Evolutionary conservation across 2,797 vertebrate genomes (phyloP).

Genomic region (Karalla daura): DNA sequence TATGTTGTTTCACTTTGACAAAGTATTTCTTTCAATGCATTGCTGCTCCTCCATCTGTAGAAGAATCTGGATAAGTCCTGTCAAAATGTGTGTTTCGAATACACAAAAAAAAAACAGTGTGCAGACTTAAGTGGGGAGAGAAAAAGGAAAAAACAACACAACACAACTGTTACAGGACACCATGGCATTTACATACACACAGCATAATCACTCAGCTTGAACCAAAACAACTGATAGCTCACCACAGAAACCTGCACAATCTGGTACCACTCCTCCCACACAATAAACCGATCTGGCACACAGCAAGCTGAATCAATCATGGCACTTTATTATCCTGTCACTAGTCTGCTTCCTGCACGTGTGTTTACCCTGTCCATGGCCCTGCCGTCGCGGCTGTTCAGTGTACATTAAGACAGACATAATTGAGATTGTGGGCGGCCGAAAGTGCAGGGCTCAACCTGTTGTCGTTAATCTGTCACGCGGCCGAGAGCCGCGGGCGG

Average conservation of each 20-base stretch:
- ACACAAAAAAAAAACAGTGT: not conserved
- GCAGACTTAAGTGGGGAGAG: not conserved
- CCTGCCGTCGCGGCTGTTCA: conserved; percentile 79
- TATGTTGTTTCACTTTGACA: not conserved
- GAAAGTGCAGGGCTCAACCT: conserved; percentile 82
- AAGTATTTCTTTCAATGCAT: not conserved
- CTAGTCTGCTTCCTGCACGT: conserved; percentile 82
- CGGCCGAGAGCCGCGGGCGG: conserved; percentile 75
- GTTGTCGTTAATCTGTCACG: conserved; percentile 87
- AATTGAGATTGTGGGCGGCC: conserved; percentile 85
- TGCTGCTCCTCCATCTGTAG: not conserved
- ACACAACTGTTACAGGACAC: conserved; percentile 15
- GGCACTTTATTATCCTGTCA: conserved; percentile 87
- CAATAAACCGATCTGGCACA: conserved; percentile 80
- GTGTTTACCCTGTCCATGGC: conserved; percentile 82
- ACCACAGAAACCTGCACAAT: conserved; percentile 76
- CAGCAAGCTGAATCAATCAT: conserved; percentile 84
- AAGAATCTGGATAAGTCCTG: not conserved
- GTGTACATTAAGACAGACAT: conserved; percentile 84
- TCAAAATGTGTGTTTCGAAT: not conserved
- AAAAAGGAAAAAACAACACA: conserved; percentile 4
- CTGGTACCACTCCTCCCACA: conserved; percentile 79
- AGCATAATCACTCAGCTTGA: conserved; percentile 26
- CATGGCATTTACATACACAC: conserved; percentile 57
- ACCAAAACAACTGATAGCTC: conserved; percentile 60